These are phyloP conservation scores for Heterotis niloticus DNA, from an alignment of 2,113 vertebrate species.

Conservation along the genomic window DNA sequence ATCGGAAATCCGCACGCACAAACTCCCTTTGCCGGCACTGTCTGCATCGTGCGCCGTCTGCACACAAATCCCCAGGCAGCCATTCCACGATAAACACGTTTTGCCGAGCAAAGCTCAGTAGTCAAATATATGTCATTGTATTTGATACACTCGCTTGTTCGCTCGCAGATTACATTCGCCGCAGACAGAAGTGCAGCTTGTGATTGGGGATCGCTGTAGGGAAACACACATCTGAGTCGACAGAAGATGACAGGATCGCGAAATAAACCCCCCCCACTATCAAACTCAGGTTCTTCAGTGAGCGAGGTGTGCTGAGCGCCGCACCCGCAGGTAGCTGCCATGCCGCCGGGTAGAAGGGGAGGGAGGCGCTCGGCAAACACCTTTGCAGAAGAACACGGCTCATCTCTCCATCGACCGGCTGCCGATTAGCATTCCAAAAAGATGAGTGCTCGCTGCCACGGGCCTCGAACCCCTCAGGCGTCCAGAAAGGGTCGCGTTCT, in stretches of 20 bases:
- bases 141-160: constrained; percentile 44
- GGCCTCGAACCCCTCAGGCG: too few species aligned
- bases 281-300: not conserved
- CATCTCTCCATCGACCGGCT: too few species aligned
- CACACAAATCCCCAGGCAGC: not conserved
- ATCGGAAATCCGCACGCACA: not conserved
- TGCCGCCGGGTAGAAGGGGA: not conserved
- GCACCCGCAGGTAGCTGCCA: not conserved
- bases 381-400: too few species aligned
- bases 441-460: too few species aligned
- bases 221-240: constrained; percentile 59
- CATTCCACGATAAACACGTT: not conserved
- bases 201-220: constrained; percentile 39
- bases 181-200: constrained; percentile 44
- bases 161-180: constrained; percentile 51
- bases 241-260: constrained; percentile 53
- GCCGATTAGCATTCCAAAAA: too few species aligned
- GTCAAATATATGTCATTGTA: constrained; percentile 33
- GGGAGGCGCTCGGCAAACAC: too few species aligned
- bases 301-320: not conserved
- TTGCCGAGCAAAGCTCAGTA: not conserved
- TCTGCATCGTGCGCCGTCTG: not conserved
- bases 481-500: too few species aligned
- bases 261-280: constrained; percentile 36
- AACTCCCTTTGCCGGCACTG: not conserved